These are phyloP conservation scores for Luperina testacea DNA, from an alignment of 2,888 invertebrate genomes.

Conservation along the genomic window DNA sequence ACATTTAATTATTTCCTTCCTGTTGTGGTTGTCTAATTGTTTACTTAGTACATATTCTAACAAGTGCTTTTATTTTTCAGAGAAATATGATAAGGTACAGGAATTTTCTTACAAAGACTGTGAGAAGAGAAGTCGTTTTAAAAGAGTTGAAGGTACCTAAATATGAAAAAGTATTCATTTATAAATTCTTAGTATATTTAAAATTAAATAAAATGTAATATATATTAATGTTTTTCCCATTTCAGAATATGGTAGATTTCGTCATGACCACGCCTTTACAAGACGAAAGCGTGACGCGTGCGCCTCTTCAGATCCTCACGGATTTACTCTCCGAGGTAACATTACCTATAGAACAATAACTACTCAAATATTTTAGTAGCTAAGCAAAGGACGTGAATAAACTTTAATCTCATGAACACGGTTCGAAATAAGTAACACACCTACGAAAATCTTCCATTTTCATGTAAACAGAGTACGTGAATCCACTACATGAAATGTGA, in stretches of 20 bases:
- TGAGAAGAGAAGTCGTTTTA: constrained; percentile 93
- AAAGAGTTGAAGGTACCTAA: constrained; percentile 94
- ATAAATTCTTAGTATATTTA: not conserved
- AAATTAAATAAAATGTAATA: constrained; percentile 10
- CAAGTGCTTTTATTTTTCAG: constrained; percentile 84
- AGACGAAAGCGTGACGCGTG: constrained; percentile 93
- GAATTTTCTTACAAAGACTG: constrained; percentile 91
- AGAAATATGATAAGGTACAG: constrained; percentile 94
- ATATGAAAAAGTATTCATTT: constrained; percentile 10
- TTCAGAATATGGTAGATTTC: constrained; percentile 93
- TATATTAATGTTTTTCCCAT: constrained; percentile 60
- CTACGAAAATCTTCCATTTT: constrained; percentile 43
- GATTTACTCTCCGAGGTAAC: constrained; percentile 91
- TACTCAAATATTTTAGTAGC: not conserved
- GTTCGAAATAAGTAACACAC: constrained; percentile 29
- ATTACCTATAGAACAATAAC: not conserved
- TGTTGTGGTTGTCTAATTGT: constrained; percentile 50
- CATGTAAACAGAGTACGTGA: constrained; percentile 27
- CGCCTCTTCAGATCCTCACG: constrained; percentile 93
- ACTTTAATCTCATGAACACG: constrained; percentile 16
- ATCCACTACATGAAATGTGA: constrained; percentile 48
- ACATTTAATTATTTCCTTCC: constrained; percentile 51
- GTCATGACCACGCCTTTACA: constrained; percentile 94
- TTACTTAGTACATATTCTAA: constrained; percentile 35
- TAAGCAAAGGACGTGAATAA: constrained; percentile 16